A percentile compares a stretch with the other conserved stretches of the same genome.
Evolutionary conservation across 2,797 vertebrate species (phyloP).

Genomic region (Nasua narica): DNA sequence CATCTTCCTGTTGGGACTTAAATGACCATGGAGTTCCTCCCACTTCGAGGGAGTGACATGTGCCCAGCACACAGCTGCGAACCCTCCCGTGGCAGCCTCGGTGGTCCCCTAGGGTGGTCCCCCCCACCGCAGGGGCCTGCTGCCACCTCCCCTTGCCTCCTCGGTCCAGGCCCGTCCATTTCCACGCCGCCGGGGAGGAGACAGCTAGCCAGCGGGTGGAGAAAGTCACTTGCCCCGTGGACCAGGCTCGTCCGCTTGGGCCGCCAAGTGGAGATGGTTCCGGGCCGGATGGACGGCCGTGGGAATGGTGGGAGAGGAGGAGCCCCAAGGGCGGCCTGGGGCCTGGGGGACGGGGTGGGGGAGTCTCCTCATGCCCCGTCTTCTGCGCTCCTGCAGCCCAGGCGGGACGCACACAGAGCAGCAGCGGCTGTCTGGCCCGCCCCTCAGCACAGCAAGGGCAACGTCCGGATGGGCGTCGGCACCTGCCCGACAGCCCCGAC

Average conservation of each 20-base stretch:
- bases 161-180: background rate
- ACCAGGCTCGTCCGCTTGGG: background rate
- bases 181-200: too few relatives aligned
- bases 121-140: background rate
- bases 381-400: background rate
- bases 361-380: too few relatives aligned
- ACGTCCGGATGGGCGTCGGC: too few relatives aligned
- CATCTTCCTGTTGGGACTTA: background rate
- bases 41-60: background rate
- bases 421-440: background rate
- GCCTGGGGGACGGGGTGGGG: fast-evolving
- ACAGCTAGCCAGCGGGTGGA: background rate
- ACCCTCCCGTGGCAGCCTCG: background rate
- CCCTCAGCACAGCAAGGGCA: background rate
- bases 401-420: background rate
- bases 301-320: background rate
- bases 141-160: too few relatives aligned
- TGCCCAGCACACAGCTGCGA: background rate
- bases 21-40: background rate
- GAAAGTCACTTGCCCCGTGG: background rate
- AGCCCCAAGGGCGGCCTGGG: background rate
- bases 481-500: background rate
- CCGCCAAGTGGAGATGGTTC: background rate
- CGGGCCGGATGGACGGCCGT: background rate
- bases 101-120: too few relatives aligned